These are phyloP conservation scores for Entomyzon cyanotis DNA, from an alignment of 2,113 vertebrate species.

Conservation along the genomic window DNA sequence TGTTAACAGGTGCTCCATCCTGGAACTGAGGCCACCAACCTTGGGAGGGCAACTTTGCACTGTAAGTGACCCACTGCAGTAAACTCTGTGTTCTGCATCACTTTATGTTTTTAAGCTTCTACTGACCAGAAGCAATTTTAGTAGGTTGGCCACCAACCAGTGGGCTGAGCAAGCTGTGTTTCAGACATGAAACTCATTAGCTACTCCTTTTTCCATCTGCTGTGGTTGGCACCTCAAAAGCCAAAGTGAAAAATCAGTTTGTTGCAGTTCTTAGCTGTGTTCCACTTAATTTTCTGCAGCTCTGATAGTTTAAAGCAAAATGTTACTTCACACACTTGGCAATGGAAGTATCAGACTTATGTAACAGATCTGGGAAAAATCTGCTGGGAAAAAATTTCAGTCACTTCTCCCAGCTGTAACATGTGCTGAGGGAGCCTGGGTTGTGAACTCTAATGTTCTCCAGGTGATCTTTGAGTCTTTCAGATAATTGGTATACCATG, in stretches of 20 bases:
- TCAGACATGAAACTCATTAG: not conserved
- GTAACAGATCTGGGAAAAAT: slow-evolving; percentile 8
- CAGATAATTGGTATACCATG: not conserved
- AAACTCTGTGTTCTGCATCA: not conserved
- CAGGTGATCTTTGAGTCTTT: not conserved
- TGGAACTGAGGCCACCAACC: not conserved
- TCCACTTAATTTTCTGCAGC: not conserved
- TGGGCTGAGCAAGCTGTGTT: not conserved
- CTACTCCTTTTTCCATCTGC: not conserved
- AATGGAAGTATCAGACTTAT: not conserved
- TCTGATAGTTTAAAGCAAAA: not conserved
- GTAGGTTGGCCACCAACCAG: not conserved
- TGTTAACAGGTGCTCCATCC: not conserved
- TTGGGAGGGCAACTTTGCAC: not conserved
- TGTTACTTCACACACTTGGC: slow-evolving; percentile 4
- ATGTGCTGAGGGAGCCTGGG: not conserved
- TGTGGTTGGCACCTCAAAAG: not conserved
- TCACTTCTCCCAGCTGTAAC: not conserved
- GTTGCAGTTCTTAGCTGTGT: not conserved
- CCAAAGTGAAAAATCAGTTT: slow-evolving; percentile 36
- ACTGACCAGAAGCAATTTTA: not conserved
- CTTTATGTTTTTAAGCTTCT: not conserved
- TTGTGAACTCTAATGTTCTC: not conserved
- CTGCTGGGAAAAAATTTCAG: not conserved
- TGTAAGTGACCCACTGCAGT: not conserved